Percentiles rank a stretch among this genome's conserved stretches.
Conservation (phyloP, 23 tunicate genomes). For the Ascidia mentula region DNA sequence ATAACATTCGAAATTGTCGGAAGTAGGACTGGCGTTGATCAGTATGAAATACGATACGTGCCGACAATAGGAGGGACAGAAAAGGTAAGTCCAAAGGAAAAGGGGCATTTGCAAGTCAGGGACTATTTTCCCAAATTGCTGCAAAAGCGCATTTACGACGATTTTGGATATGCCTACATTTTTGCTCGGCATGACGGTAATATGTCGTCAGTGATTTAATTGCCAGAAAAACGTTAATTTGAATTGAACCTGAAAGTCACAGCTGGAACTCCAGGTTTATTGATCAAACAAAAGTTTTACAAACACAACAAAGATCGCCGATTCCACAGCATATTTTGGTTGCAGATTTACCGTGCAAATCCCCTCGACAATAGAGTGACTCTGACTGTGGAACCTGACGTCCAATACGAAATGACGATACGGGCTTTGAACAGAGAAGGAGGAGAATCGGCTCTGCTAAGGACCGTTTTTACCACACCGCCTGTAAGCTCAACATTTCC, state of each 20-base stretch:
- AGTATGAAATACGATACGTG: conserved; percentile 24
- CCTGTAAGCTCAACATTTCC: neutral
- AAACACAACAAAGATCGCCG: no score
- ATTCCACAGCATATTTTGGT: no score
- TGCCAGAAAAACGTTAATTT: neutral
- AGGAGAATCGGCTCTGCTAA: conserved; percentile 7
- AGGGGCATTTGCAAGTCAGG: no score
- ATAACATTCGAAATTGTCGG: conserved; percentile 25
- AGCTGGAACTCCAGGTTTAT: no score
- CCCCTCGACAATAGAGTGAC: neutral
- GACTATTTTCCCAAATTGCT: no score
- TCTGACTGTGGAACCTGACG: conserved; percentile 41
- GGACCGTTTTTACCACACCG: conserved; percentile 18
- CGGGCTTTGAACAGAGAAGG: conserved; percentile 26
- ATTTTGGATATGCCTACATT: no score
- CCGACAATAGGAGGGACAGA: conserved; percentile 14
- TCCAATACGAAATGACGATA: conserved; percentile 21
- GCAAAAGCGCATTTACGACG: no score
- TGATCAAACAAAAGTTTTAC: no score
- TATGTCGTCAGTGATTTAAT: no score
- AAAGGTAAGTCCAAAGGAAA: neutral
- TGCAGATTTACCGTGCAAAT: neutral
- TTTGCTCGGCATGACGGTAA: no score
- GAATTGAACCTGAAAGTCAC: no score
- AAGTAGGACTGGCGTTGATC: conserved; percentile 2